Evolutionary conservation across 2,888 invertebrate species (phyloP), one percentile per base, ranked within the genome.

Genomic region (Andrena chrysosceles): DNA sequence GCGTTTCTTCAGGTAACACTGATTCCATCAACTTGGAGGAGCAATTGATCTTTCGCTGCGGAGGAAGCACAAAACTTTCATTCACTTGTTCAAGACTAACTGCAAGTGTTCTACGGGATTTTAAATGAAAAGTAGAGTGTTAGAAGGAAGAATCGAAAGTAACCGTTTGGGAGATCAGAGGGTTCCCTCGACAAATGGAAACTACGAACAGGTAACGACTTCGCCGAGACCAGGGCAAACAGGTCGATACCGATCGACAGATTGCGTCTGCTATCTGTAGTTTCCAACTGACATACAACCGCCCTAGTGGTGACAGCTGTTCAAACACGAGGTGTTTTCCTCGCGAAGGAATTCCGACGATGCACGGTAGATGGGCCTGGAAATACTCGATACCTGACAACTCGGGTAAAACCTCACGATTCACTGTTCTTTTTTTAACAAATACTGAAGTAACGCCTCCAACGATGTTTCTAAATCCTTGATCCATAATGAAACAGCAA

Each of bases 301-400:
- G 72, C 56, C 56, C 64, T 31, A 31, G 16, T 1, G n/a, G 48
- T 31, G 13, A 77, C 87, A 87, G 72, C 77, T 87, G 88, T 87
- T 77, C 77, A 87, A 87, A 87, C 68, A 81, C 5, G 4, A 2
- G 16, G 10, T 70, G 64, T 81, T 81, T 70, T 71, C 76, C 60
- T 31, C 16, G 63, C 52, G n/a, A 64, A 31, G 56, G 29, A 82
- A 72, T 85, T 73, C 29, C 31, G 2, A 59, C 33, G 31, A 77
- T 60, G 83, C 68, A n/a, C 42, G 23, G 23, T n/a, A 31, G 26
- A 23, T n/a, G 20, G 4, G 42, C 42, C 16, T 35, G 16, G 20
- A 63, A 63, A n/a, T 42, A 42, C 56, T 56, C 23, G 23, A 26
- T 2, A 4, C 26, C 20, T 26, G 56, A 26, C 20, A 26, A 56